Conservation (phyloP, 2,113 vertebrate species). For the human (Homo sapiens) region DNA sequence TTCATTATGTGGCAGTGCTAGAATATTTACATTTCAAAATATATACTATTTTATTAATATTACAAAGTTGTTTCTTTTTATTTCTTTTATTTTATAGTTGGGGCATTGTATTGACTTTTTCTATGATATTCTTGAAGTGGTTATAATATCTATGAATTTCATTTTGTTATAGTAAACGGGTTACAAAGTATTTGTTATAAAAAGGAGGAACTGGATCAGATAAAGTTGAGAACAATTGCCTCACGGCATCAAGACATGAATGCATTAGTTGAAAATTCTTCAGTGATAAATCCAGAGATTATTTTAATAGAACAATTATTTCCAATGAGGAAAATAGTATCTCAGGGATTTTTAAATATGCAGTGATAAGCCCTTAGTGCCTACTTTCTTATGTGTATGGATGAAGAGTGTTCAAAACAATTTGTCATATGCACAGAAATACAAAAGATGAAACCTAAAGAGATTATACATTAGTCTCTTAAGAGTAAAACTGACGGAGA, state of each 20-base stretch:
- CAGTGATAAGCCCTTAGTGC: slow-evolving; percentile 6
- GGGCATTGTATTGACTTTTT: background rate
- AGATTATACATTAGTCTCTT: slow-evolving; percentile 73
- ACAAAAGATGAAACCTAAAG: slow-evolving; percentile 77
- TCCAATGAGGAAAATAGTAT: slow-evolving; percentile 59
- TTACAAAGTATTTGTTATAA: slow-evolving; percentile 49
- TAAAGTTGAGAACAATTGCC: slow-evolving; percentile 20
- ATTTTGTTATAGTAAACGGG: slow-evolving; percentile 6
- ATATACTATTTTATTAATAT: background rate
- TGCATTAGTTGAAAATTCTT: slow-evolving; percentile 56
- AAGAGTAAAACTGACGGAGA: slow-evolving; percentile 72
- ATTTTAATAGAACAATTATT: slow-evolving; percentile 67
- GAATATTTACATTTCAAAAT: slow-evolving; percentile 8
- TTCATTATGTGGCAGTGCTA: background rate
- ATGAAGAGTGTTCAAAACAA: slow-evolving; percentile 76
- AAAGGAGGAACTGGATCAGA: background rate
- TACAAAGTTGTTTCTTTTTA: slow-evolving; percentile 15
- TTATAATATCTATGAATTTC: slow-evolving; percentile 41
- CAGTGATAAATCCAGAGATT: slow-evolving; percentile 44
- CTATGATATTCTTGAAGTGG: background rate
- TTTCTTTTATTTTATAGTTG: slow-evolving; percentile 38
- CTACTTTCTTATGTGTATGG: slow-evolving; percentile 59
- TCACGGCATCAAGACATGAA: background rate
- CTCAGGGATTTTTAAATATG: slow-evolving; percentile 57
- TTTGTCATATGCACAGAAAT: slow-evolving; percentile 77